Base-by-base conservation (phyloP, 2,113 vertebrate species). In the Eira barbara region DNA sequence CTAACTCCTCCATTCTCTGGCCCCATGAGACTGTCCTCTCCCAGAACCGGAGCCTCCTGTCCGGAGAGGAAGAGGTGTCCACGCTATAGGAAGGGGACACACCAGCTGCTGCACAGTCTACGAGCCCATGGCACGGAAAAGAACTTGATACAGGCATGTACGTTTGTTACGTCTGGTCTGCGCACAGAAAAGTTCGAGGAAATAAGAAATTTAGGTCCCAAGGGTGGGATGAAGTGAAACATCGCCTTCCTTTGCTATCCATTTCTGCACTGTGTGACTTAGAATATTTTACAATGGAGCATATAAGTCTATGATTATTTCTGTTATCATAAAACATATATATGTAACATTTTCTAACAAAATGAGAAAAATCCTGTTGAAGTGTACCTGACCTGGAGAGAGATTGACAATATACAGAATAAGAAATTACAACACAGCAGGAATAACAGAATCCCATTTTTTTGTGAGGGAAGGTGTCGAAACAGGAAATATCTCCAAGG, bases 321-420 rank as follows among this genome's bases (percentile, higher is more conserved):
- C 73, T 85, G 31, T 20, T 86, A 89, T 80, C 47, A 42, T n/a
- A 83, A 42, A 67, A 79, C n/a, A 57, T n/a, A 61, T 8, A 71
- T 20, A 79, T 59, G 45, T 31, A 45, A 83, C 31, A 74, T 74
- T 87, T 81, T 80, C 15, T 65, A 95, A 89, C 27, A 15, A 82
- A 85, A 76, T 25, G 25, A 89, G 81, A 47, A 88, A 92, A 69
- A 81, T 27, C 27, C 7, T 25, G 42, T 36, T 42, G 18, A 55
- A 57, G 17, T 61, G 4, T 65, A 82, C 27, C 78, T 63, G 89
- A 90, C 59, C 3, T 11, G 20, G 49, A 47, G 78, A 61, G 7
- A 55, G 18, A 45, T 4, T 65, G 47, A 89, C 14, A 39, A 71
- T 36, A 31, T 36, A 31, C 2, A 29, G 65, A 79, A 83, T 25